These are phyloP conservation scores for Pangasius krempfi DNA, from an alignment of 2,797 vertebrate genomes.

Conservation along the genomic window DNA sequence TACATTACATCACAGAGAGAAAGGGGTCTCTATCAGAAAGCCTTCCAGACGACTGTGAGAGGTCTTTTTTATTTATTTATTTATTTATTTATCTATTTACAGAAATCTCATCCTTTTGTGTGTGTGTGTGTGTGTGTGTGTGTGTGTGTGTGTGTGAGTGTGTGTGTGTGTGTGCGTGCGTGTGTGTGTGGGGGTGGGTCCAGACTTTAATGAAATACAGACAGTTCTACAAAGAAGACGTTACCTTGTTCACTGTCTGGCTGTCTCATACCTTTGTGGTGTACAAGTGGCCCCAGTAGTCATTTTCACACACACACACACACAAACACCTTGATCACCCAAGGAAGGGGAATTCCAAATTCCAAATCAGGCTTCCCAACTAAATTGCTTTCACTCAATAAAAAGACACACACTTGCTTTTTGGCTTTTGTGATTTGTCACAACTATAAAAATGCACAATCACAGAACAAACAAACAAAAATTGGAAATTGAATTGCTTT, in stretches of 20 bases:
- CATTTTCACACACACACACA: neutral
- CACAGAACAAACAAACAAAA: neutral
- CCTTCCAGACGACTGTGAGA: slow-evolving; percentile 34
- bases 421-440: neutral
- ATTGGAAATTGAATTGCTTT: neutral
- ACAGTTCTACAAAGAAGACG: slow-evolving; percentile 9
- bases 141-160: no score
- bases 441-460: no score
- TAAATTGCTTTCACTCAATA: neutral
- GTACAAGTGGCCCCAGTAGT: slow-evolving; percentile 11
- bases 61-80: slow-evolving; percentile 19
- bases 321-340: neutral
- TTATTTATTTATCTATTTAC: neutral
- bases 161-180: slow-evolving; percentile 19
- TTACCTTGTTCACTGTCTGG: slow-evolving; percentile 15
- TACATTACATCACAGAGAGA: neutral
- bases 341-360: neutral
- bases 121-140: neutral
- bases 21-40: slow-evolving; percentile 23
- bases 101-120: neutral
- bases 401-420: neutral
- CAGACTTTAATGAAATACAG: slow-evolving; percentile 7
- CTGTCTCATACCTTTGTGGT: slow-evolving; percentile 21
- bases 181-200: slow-evolving; percentile 12
- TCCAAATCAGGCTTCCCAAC: neutral